A percentile compares a stretch with the other conserved stretches of the same genome.
phyloP scores from a whole-genome alignment of 2,888 invertebrate genomes.

The Abscondita cerata region DNA sequence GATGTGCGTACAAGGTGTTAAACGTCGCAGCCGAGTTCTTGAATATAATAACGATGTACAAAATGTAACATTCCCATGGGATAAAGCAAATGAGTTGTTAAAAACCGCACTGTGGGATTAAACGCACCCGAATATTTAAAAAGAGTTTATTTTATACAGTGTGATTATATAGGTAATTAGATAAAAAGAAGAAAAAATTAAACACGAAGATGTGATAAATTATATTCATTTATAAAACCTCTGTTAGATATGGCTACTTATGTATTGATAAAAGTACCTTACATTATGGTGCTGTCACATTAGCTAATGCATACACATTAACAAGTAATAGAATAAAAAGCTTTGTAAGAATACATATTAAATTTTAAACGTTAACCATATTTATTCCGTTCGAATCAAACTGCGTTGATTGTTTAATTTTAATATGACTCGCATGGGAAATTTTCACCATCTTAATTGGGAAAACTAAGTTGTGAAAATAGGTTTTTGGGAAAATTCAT shows the following conservation, averaged over 20 bases:
- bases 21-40: slow-evolving; percentile 58
- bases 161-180: neutral
- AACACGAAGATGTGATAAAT: too few relatives aligned
- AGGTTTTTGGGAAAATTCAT: slow-evolving; percentile 15
- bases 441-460: slow-evolving; percentile 24
- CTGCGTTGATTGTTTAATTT: slow-evolving; percentile 14
- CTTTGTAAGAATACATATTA: slow-evolving; percentile 1
- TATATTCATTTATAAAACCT: too few relatives aligned
- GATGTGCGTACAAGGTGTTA: slow-evolving; percentile 77
- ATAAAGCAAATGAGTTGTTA: slow-evolving; percentile 75
- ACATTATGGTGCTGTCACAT: too few relatives aligned
- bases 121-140: slow-evolving; percentile 8
- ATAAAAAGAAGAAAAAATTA: neutral
- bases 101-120: slow-evolving; percentile 72
- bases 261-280: too few relatives aligned
- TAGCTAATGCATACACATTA: too few relatives aligned
- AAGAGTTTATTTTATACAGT: neutral
- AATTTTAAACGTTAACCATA: neutral
- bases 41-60: slow-evolving; percentile 55
- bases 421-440: slow-evolving; percentile 16
- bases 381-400: neutral
- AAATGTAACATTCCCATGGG: slow-evolving; percentile 77
- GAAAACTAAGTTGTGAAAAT: slow-evolving; percentile 27
- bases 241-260: too few relatives aligned
- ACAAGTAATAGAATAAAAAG: too few relatives aligned